These are phyloP conservation scores for Drosophila paucipuncta DNA, from an alignment of 2,888 invertebrate species.

Conservation along the genomic window DNA sequence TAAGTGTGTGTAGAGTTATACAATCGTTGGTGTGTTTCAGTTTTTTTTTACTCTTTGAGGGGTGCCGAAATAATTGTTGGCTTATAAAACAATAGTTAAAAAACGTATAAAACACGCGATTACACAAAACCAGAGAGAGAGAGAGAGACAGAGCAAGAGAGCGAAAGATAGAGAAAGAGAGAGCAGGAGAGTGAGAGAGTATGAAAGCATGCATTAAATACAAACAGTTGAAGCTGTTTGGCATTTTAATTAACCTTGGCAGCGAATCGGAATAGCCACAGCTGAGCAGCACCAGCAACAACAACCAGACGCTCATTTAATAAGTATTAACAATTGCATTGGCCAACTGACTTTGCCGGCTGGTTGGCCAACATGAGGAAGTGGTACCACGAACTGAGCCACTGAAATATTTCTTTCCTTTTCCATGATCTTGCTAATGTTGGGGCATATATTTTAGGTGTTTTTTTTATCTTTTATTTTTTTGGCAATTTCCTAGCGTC, in stretches of 20 bases:
- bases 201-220: conserved; percentile 27
- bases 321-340: conserved; percentile 69
- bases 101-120: conserved; percentile 65
- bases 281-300: conserved; percentile 27
- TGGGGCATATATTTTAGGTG: conserved; percentile 39
- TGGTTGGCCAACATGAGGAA: conserved; percentile 79
- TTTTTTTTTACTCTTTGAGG: conserved; percentile 12
- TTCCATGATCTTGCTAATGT: conserved; percentile 38
- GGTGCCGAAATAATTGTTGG: conserved; percentile 61
- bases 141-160: not conserved
- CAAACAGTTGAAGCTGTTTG: conserved; percentile 56
- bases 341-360: conserved; percentile 78
- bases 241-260: conserved; percentile 80
- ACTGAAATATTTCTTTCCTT: conserved; percentile 65
- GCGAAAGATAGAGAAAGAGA: conserved; percentile 2
- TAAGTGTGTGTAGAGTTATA: conserved; percentile 61
- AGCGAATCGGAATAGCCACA: conserved; percentile 64
- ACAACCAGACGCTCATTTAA: conserved; percentile 42
- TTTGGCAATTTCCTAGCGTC: conserved; percentile 67
- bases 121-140: conserved; percentile 44
- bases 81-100: conserved; percentile 67
- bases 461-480: conserved; percentile 20
- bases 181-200: not conserved
- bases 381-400: conserved; percentile 71
- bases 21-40: conserved; percentile 34